Percentiles rank a stretch among this genome's conserved stretches.
Conservation (phyloP, 2,888 invertebrate species). For the Cataglyphis rosenhaueri region DNA sequence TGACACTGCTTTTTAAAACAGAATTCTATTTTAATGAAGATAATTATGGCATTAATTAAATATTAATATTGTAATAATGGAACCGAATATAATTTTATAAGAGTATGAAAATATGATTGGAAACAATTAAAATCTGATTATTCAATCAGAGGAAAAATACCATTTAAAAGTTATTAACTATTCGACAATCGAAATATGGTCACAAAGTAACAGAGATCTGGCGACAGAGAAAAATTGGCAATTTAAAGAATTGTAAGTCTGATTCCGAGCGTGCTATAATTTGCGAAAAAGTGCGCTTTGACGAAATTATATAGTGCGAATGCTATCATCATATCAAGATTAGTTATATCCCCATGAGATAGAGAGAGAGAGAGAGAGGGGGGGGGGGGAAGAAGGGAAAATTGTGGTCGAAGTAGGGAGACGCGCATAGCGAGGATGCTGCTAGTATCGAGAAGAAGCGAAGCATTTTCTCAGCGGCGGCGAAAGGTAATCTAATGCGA, state of each 20-base stretch:
- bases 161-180: neutral
- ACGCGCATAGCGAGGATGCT: neutral
- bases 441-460: constrained; percentile 19
- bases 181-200: neutral
- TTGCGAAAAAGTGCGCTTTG: constrained; percentile 6
- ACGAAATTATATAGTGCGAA: neutral
- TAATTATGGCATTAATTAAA: neutral
- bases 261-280: constrained; percentile 4
- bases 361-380: no score
- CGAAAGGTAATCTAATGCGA: constrained; percentile 78
- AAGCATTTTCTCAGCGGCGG: constrained; percentile 64
- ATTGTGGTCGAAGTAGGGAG: neutral
- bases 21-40: constrained; percentile 3
- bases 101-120: neutral
- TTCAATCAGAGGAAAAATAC: neutral
- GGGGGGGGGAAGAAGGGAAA: neutral
- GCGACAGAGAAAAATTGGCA: neutral
- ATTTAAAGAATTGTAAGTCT: constrained; percentile 5
- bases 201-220: neutral
- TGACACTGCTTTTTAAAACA: constrained; percentile 3
- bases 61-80: constrained; percentile 14
- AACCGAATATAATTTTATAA: constrained; percentile 16
- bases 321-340: constrained; percentile 2
- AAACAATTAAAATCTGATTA: constrained; percentile 23
- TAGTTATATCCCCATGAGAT: neutral